Evolutionary conservation across 2,888 invertebrate species (phyloP), one percentile per base, ranked within the genome.

Genomic region (Barypeithes pellucidus): DNA sequence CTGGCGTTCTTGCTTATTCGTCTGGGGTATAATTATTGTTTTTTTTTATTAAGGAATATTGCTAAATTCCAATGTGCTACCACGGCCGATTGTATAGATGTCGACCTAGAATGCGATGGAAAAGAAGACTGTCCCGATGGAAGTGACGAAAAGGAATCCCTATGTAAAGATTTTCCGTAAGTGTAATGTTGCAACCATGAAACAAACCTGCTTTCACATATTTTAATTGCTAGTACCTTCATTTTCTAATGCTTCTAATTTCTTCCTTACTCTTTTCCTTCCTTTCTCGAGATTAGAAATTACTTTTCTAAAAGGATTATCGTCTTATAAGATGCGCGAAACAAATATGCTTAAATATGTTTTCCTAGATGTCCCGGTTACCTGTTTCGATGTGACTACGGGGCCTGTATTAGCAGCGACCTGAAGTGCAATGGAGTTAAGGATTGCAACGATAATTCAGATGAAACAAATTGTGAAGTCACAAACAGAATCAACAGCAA

Each of bases 361-460:
- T 24, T 24, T 24, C 24, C 7, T 57, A 84, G 86, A 1, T 89
- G 89, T 76, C 87, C 86, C 2, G 77, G 80, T 0, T 87, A 82
- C 72, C 81, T 87, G 5, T 82, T 80, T 72, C 72, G 75, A 50
- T 84, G 84, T 66, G 77, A 78, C 11, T 84, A 84, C 67, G 84
- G 84, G 7, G 84, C 82, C 4, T 84, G 84, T 73, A 79, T 84
- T 5, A 69, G 75, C 14, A 87, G 88, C 1, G 87, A 88, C 18
- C 83, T 87, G 0, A 84, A 86, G 57, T 92, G 92, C 76, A 87
- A 89, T 76, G 87, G 87, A 0, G 75, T 82, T 7, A 75, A 81
- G 57, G 87, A 89, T 67, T 89, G 89, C 76, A 78, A 84, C 4
- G 89, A 89, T 72, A 85, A 84, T 39, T 89, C 89, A 3, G 89